phyloP scores from a whole-genome alignment of 2,888 invertebrate species.

The Lasioglossum zephyrum region DNA sequence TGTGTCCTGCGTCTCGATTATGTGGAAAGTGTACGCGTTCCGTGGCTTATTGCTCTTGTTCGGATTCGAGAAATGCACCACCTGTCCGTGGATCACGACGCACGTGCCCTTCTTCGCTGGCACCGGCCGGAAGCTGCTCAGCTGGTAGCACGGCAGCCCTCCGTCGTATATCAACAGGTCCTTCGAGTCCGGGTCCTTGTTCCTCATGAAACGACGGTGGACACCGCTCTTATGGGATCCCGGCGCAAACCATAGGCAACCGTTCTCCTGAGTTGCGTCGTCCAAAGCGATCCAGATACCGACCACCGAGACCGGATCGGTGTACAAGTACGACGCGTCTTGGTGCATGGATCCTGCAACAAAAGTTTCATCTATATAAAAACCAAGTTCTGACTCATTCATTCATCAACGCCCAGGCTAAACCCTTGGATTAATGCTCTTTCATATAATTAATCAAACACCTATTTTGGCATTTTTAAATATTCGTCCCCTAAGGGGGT shows the following conservation, averaged over 20 bases:
- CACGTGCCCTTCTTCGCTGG: constrained; percentile 95
- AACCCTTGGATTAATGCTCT: too few species aligned
- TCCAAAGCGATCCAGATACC: constrained; percentile 99
- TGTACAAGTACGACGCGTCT: constrained; percentile 95
- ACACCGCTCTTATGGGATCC: constrained; percentile 96
- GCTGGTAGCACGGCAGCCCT: constrained; percentile 89
- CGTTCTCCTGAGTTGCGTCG: constrained; percentile 96
- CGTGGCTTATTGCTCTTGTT: constrained; percentile 94
- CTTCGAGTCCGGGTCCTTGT: constrained; percentile 87
- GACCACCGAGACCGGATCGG: constrained; percentile 91
- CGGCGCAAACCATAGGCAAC: constrained; percentile 96
- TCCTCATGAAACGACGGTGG: constrained; percentile 90
- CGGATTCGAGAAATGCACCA: constrained; percentile 95
- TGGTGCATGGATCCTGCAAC: constrained; percentile 90
- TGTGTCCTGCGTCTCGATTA: constrained; percentile 91
- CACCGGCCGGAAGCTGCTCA: constrained; percentile 90
- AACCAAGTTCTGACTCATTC: too few species aligned
- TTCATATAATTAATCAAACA: too few species aligned
- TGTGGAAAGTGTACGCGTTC: constrained; percentile 98
- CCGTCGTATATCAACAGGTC: constrained; percentile 89
- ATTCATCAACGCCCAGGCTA: too few species aligned
- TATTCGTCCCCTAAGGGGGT: too few species aligned
- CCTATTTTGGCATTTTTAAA: too few species aligned
- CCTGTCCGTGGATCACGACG: constrained; percentile 95
- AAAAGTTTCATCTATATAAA: neutral